These are phyloP conservation scores for Mimas tiliae DNA, from an alignment of 2,888 invertebrate genomes.

Conservation along the genomic window DNA sequence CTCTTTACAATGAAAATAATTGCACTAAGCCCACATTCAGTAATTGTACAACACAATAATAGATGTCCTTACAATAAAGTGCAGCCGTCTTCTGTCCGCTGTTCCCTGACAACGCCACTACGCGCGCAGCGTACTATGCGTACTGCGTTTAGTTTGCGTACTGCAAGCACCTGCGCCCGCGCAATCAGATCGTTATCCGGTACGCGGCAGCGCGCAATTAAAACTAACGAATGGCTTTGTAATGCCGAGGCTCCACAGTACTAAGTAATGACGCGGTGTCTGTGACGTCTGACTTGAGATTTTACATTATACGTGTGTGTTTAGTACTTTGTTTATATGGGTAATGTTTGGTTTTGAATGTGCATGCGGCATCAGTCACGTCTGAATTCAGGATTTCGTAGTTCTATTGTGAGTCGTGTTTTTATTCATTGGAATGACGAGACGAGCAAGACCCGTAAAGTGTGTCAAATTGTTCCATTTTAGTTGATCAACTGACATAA, in stretches of 20 bases:
- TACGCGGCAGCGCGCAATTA: slow-evolving; percentile 58
- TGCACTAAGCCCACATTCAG: not conserved
- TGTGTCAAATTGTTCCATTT: no score
- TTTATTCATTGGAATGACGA: no score
- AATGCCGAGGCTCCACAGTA: slow-evolving; percentile 7
- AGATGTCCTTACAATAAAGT: slow-evolving; percentile 1
- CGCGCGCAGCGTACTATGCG: not conserved
- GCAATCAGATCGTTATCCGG: slow-evolving; percentile 47
- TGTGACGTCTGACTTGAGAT: not conserved
- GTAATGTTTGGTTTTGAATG: not conserved
- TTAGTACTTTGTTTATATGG: not conserved
- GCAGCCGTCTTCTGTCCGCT: not conserved
- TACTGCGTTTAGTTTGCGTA: slow-evolving; percentile 27
- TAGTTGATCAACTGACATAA: no score
- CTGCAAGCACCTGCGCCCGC: slow-evolving; percentile 36
- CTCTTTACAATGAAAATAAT: slow-evolving; percentile 12
- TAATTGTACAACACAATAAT: slow-evolving; percentile 1
- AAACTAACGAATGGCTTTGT: slow-evolving; percentile 62
- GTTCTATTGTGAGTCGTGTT: no score
- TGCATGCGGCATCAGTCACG: not conserved
- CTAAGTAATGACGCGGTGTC: slow-evolving; percentile 13
- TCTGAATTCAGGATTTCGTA: no score
- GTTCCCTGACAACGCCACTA: not conserved
- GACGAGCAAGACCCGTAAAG: no score
- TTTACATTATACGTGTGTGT: slow-evolving; percentile 2